A percentile compares a stretch with the other conserved stretches of the same genome.
phyloP scores from a whole-genome alignment of 2,113 vertebrate species.

The Gymnobelideus leadbeateri region DNA sequence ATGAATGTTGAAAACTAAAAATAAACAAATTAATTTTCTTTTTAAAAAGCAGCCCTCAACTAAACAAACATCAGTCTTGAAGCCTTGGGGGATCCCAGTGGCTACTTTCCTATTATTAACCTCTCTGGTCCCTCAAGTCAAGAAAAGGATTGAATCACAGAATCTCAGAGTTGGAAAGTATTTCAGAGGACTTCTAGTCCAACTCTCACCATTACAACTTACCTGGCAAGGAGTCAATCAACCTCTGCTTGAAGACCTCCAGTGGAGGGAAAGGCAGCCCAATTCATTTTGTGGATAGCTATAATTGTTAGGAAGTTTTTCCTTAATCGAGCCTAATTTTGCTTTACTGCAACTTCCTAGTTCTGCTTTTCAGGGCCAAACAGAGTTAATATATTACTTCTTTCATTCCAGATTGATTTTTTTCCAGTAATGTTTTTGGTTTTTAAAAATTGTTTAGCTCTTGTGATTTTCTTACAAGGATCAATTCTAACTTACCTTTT shows the following conservation, averaged over 20 bases:
- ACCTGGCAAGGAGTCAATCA: neutral
- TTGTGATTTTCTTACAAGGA: neutral
- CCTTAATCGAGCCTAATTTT: neutral
- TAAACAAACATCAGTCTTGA: neutral
- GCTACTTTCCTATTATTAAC: neutral
- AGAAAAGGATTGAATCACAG: neutral
- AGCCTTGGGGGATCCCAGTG: neutral
- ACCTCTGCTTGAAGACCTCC: neutral
- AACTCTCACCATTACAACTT: neutral
- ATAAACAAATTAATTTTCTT: no score
- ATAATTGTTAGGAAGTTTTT: neutral
- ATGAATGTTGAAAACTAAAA: no score
- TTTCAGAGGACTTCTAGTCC: neutral
- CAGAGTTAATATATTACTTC: neutral
- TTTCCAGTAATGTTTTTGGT: neutral
- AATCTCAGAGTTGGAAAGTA: neutral
- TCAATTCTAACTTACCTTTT: neutral
- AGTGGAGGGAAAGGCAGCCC: neutral
- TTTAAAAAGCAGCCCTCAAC: neutral
- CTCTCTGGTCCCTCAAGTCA: neutral
- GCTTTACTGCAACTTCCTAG: neutral
- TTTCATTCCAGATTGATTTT: neutral
- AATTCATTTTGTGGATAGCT: neutral
- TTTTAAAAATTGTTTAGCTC: neutral
- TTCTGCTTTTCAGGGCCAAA: neutral